These are phyloP conservation scores for Galerucella pusilla DNA, from an alignment of 2,888 invertebrate genomes.

Conservation along the genomic window DNA sequence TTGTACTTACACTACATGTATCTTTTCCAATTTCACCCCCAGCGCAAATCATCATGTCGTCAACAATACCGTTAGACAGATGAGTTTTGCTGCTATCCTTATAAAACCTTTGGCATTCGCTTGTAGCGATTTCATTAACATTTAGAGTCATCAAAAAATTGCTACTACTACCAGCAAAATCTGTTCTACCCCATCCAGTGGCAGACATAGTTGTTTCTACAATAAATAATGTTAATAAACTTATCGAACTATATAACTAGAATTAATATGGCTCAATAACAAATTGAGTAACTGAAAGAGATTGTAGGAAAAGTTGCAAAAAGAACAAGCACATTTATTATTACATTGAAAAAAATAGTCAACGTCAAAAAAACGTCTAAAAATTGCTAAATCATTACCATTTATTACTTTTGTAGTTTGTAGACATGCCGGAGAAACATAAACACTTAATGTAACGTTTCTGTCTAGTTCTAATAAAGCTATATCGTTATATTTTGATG, in stretches of 20 bases:
- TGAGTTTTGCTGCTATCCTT: not conserved
- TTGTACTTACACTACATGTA: conserved; percentile 66
- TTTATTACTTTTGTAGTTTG: conserved; percentile 42
- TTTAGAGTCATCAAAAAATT: conserved; percentile 24
- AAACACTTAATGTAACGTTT: conserved; percentile 59
- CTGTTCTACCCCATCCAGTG: conserved; percentile 38
- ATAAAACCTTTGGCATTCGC: conserved; percentile 19
- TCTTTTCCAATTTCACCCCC: conserved; percentile 65
- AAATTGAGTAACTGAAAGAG: too few species aligned
- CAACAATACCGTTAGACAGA: conserved; percentile 61
- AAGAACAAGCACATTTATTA: too few species aligned
- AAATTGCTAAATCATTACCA: conserved; percentile 1
- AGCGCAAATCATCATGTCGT: conserved; percentile 68
- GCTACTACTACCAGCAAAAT: conserved; percentile 22
- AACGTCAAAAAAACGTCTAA: not conserved
- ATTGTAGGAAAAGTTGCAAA: too few species aligned
- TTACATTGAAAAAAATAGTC: not conserved
- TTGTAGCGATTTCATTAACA: conserved; percentile 14
- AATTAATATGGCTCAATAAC: too few species aligned
- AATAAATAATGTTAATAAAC: not conserved
- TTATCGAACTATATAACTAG: too few species aligned
- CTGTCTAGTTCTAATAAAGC: conserved; percentile 64
- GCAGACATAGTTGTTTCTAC: conserved; percentile 57
- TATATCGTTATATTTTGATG: conserved; percentile 66
- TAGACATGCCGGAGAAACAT: conserved; percentile 66